phyloP scores from a whole-genome alignment of 2,888 invertebrate genomes.

The Orchesellides sinensis region DNA sequence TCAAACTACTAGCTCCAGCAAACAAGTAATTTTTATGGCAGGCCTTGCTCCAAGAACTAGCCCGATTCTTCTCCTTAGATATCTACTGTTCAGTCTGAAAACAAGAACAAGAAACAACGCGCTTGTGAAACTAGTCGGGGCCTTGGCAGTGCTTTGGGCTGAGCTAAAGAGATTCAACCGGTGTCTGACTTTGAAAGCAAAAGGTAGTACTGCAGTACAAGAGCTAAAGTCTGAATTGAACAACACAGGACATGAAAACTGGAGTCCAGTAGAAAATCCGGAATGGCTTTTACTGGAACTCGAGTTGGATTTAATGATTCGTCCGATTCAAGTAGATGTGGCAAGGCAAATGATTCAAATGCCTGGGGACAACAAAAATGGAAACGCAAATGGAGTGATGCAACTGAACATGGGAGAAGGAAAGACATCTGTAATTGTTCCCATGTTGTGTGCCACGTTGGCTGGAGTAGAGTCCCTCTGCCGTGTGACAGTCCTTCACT shows the following conservation, averaged over 20 bases:
- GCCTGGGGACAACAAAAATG: constrained; percentile 19
- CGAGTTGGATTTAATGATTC: constrained; percentile 63
- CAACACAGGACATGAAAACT: constrained; percentile 30
- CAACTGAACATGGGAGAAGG: constrained; percentile 73
- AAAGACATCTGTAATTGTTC: constrained; percentile 71
- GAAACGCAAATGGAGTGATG: constrained; percentile 56
- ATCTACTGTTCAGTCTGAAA: not conserved
- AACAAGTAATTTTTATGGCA: constrained; percentile 11
- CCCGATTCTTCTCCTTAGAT: not conserved
- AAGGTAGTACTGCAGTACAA: not conserved
- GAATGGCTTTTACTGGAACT: constrained; percentile 70
- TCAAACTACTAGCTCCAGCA: not conserved
- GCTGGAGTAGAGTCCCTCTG: constrained; percentile 52
- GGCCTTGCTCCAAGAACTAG: constrained; percentile 36
- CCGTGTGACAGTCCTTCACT: constrained; percentile 68
- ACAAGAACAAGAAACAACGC: not conserved
- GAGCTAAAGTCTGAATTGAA: constrained; percentile 23
- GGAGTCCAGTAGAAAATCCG: constrained; percentile 52
- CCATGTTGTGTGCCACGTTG: constrained; percentile 55
- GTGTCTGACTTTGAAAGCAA: not conserved
- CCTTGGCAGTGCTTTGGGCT: constrained; percentile 31
- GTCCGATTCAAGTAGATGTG: constrained; percentile 56
- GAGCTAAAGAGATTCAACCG: constrained; percentile 34
- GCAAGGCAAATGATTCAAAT: constrained; percentile 60
- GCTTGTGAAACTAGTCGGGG: constrained; percentile 10